Conservation (phyloP, 2,113 vertebrate species). For the Rhea pennata region DNA sequence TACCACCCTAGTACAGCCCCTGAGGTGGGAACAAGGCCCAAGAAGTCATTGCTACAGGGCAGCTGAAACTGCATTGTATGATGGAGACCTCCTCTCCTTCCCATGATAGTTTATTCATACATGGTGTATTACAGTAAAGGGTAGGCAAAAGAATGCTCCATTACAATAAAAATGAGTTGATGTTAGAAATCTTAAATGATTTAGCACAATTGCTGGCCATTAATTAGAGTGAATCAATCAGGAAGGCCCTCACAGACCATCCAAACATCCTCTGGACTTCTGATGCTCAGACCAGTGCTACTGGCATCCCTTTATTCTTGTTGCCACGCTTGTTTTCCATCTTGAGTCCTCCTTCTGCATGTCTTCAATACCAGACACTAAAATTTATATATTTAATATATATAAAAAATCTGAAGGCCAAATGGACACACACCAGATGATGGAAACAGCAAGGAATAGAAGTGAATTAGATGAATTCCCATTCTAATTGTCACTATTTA, state of each 20-base stretch:
- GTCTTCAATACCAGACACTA: background rate
- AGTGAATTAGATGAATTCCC: conserved; percentile 39
- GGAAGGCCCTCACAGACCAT: background rate
- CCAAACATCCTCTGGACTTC: background rate
- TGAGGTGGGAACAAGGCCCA: background rate
- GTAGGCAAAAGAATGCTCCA: background rate
- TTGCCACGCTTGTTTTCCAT: background rate
- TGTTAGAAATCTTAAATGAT: background rate
- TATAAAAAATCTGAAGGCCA: background rate
- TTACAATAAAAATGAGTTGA: no score
- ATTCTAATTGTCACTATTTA: conserved; percentile 60
- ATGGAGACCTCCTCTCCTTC: background rate
- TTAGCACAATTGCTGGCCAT: background rate
- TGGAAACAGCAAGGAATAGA: conserved; percentile 9
- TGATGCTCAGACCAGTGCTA: background rate
- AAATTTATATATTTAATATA: background rate
- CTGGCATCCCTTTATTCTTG: background rate
- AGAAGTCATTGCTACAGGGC: background rate
- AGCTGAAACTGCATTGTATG: background rate
- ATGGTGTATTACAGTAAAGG: background rate
- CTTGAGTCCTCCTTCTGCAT: background rate
- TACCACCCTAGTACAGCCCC: background rate
- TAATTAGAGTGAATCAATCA: background rate
- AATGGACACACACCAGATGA: background rate
- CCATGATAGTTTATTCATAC: rapidly evolving